Evolutionary conservation across 2,888 invertebrate species (phyloP).

Genomic region (Caenorhabditis auriculariae): DNA sequence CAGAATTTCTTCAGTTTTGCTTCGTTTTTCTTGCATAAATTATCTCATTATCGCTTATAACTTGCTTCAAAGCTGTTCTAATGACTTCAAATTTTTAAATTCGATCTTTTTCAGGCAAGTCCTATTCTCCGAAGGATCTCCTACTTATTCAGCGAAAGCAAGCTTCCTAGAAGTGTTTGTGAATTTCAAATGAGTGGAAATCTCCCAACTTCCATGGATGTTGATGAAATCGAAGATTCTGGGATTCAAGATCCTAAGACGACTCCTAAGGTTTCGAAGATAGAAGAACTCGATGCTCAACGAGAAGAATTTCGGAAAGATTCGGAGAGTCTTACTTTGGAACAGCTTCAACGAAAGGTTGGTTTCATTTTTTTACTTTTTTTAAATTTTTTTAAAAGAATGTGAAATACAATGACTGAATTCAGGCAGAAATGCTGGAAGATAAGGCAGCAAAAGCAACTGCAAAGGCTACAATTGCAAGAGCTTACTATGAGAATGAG

Average conservation of each 20-base stretch:
- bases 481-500: too few relatives aligned
- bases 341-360: not conserved
- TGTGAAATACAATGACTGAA: not conserved
- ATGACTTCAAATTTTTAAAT: not conserved
- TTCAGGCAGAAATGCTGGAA: not conserved
- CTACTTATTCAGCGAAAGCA: too few relatives aligned
- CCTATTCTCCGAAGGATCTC: too few relatives aligned
- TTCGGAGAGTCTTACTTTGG: not conserved
- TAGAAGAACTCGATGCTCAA: not conserved
- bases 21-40: too few relatives aligned
- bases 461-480: not conserved
- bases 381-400: not conserved
- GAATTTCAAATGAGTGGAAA: not conserved
- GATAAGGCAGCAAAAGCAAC: too few relatives aligned
- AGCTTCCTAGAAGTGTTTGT: too few relatives aligned
- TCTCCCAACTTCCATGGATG: slow-evolving; percentile 11
- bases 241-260: not conserved
- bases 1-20: too few relatives aligned
- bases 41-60: too few relatives aligned
- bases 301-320: not conserved
- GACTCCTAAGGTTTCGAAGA: too few relatives aligned
- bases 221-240: slow-evolving; percentile 2
- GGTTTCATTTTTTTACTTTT: too few relatives aligned
- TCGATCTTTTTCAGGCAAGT: not conserved
- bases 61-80: too few relatives aligned